These are phyloP conservation scores for Lates calcarifer DNA, from an alignment of 2,113 vertebrate species.

Conservation along the genomic window DNA sequence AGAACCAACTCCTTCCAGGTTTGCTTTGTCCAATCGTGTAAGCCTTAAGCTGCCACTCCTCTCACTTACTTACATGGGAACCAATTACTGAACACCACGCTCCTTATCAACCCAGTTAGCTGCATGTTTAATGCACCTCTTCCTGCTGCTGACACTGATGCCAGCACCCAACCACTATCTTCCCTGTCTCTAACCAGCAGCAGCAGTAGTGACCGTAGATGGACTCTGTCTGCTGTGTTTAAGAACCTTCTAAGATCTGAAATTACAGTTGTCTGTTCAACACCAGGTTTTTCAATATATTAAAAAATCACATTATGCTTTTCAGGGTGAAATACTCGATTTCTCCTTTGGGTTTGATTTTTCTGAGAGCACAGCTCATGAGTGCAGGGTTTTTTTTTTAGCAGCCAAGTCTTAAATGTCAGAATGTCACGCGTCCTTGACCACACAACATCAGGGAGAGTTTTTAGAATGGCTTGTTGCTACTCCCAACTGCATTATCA, in stretches of 20 bases:
- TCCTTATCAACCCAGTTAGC: constrained; percentile 16
- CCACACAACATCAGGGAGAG: background rate
- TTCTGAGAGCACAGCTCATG: background rate
- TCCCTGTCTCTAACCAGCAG: background rate
- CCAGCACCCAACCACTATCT: background rate
- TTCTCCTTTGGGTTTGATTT: constrained; percentile 12
- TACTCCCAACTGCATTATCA: background rate
- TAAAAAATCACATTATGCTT: background rate
- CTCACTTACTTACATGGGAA: constrained; percentile 5
- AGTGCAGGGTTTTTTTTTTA: background rate
- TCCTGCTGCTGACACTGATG: constrained; percentile 13
- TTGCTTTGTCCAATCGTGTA: background rate
- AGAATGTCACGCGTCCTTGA: constrained; percentile 21
- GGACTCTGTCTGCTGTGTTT: constrained; percentile 3
- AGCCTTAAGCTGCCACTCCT: constrained; percentile 14
- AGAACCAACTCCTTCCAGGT: constrained; percentile 18
- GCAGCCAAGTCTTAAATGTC: constrained; percentile 9
- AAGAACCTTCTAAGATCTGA: background rate
- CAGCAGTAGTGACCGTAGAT: background rate
- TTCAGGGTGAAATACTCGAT: background rate
- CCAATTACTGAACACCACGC: background rate
- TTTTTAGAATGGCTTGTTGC: background rate
- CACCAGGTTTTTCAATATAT: background rate
- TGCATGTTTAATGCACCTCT: constrained; percentile 17
- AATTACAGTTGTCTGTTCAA: background rate